Evolutionary conservation across 2,113 vertebrate genomes (phyloP).

Genomic region (Stegostoma tigrinum): DNA sequence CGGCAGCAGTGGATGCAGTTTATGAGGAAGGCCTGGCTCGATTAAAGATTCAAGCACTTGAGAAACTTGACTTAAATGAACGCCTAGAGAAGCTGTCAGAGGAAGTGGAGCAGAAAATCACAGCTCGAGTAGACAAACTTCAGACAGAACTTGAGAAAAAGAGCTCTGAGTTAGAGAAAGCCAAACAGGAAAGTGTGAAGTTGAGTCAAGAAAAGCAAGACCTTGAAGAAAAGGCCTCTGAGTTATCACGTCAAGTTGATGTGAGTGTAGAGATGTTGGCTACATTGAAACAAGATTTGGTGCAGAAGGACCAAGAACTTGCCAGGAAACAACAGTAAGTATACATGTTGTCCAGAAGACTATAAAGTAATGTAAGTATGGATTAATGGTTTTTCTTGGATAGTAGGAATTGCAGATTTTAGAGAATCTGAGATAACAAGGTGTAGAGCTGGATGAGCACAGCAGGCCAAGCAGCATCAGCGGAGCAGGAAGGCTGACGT

Average conservation of each 20-base stretch:
- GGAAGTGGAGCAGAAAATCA: constrained; percentile 97
- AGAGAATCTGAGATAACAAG: too few relatives aligned
- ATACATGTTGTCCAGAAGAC: neutral
- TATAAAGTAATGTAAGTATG: neutral
- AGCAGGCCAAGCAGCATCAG: too few relatives aligned
- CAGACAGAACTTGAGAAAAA: constrained; percentile 92
- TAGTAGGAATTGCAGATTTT: too few relatives aligned
- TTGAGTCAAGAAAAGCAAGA: constrained; percentile 91
- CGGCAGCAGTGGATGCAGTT: constrained; percentile 74
- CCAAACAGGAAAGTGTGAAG: constrained; percentile 79
- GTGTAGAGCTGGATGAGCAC: too few relatives aligned
- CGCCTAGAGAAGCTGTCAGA: constrained; percentile 88
- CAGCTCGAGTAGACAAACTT: constrained; percentile 83
- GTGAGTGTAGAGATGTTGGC: constrained; percentile 97
- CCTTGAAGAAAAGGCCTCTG: constrained; percentile 83
- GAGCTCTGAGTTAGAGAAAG: constrained; percentile 87
- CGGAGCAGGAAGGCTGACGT: too few relatives aligned
- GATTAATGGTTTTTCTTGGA: too few relatives aligned
- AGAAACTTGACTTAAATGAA: constrained; percentile 88
- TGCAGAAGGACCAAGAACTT: constrained; percentile 93
- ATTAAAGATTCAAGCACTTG: constrained; percentile 86
- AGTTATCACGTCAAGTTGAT: constrained; percentile 91
- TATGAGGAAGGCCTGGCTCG: constrained; percentile 92
- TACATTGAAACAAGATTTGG: constrained; percentile 92
- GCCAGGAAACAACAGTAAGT: constrained; percentile 95